Conservation (phyloP, 2,113 vertebrate species). For the Pardalotus punctatus region DNA sequence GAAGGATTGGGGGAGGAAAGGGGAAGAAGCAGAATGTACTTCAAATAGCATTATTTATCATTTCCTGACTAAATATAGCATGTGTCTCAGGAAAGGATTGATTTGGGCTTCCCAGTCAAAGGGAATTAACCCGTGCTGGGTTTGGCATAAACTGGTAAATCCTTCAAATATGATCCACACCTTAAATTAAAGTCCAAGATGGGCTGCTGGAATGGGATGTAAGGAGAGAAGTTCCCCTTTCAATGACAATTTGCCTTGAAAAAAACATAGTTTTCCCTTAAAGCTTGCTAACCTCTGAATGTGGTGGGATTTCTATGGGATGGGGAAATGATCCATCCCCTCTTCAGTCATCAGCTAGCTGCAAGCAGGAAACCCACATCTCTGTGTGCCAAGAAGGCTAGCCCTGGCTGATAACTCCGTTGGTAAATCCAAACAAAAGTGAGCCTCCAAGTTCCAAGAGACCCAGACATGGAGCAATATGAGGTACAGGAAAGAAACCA, state of each 20-base stretch:
- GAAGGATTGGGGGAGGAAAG: not conserved
- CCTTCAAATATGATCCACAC: not conserved
- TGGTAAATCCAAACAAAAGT: not conserved
- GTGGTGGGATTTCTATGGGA: not conserved
- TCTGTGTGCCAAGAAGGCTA: not conserved
- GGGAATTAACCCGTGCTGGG: constrained; percentile 48
- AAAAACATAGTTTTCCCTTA: not conserved
- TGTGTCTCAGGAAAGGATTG: constrained; percentile 43
- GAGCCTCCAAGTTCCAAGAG: not conserved
- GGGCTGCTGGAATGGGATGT: not conserved
- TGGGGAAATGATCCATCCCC: fast-evolving
- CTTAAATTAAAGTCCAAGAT: not conserved
- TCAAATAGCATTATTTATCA: constrained; percentile 64
- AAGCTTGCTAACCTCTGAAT: not conserved
- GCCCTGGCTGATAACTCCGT: not conserved
- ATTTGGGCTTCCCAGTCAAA: constrained; percentile 35
- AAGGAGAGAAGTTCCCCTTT: not conserved
- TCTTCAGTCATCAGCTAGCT: not conserved
- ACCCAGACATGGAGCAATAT: not conserved
- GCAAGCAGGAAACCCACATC: not conserved
- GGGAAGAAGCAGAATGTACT: constrained; percentile 20
- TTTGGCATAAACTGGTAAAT: constrained; percentile 17
- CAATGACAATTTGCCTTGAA: not conserved
- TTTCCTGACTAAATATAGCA: constrained; percentile 63
- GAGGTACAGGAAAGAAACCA: not conserved